Conservation (phyloP, 2,797 vertebrate genomes). For the Odontamblyopus rebecca region DNA sequence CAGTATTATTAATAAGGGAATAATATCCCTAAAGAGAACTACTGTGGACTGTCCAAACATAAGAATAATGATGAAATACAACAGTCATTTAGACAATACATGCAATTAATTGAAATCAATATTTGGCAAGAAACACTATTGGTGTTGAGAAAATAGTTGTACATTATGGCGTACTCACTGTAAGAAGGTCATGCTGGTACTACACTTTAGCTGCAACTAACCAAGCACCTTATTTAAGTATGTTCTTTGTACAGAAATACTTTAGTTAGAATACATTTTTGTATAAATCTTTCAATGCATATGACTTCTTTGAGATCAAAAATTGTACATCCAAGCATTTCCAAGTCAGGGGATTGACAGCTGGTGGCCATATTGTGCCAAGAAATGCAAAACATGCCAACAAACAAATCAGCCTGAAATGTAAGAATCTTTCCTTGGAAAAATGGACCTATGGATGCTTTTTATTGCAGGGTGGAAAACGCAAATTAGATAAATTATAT, state of each 20-base stretch:
- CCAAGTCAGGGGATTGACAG: conserved; percentile 14
- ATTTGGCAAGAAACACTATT: background rate
- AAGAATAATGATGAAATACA: background rate
- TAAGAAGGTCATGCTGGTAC: no score
- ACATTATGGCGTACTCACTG: no score
- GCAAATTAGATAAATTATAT: background rate
- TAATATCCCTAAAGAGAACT: background rate
- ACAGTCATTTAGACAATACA: background rate
- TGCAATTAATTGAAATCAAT: background rate
- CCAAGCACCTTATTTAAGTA: no score
- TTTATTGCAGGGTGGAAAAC: background rate
- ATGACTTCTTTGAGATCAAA: background rate
- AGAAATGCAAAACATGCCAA: conserved; percentile 13
- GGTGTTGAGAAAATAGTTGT: background rate
- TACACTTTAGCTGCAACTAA: no score
- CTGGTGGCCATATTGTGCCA: conserved; percentile 1
- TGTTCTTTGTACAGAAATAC: background rate
- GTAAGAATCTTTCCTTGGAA: conserved; percentile 4
- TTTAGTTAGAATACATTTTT: background rate
- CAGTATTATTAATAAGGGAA: background rate
- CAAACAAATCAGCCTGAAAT: conserved; percentile 1
- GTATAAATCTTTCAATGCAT: background rate
- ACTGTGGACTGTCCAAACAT: background rate
- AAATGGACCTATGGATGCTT: conserved; percentile 4
- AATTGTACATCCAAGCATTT: background rate